Base-by-base conservation (phyloP, 2,888 invertebrate species). In the Orthosia gracilis region DNA sequence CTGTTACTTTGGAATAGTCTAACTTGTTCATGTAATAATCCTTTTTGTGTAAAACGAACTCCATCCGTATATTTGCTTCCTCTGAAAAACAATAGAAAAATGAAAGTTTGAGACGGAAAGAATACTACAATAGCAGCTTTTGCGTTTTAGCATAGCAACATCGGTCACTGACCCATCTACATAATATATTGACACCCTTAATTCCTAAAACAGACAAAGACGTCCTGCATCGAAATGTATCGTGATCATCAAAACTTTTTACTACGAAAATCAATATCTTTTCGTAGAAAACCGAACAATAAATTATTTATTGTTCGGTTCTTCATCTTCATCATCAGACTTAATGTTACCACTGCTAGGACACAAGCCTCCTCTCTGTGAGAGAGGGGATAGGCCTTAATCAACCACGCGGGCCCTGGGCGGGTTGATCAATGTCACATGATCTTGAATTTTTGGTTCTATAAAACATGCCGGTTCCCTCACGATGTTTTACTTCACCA, bases 11-110 rank as follows among this genome's bases (percentile, higher is more conserved):
- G 54, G 97, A 96, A 91, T 98, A 98, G 77, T 98, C 98, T 92
- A 99, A 94, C 93, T 99, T 99, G 84, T 98, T 98, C 96, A 98
- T 98, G 91, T 99, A 99, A 95, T 99, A 99, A 91, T 98, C 98
- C 82, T 97, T 97, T 93, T 99, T 99, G 92, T 98, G 98, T 80
- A 98, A 97, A 72, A 97, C 94, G 92, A 99, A 99, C 94, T 99
- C 99, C 85, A 97, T 97, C 79, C 97, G 96, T 66, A 97, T 97
- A 75, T 97, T 97, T 5, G 97, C 97, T 74, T 97, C 97, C 86
- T 95, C 96, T 93, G 95, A 85, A 91, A 94, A 85, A 50, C 64
- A 79, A 82, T 69, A 26, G 13, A 40, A 59, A 4, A 59, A 21
- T 31, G 15, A 31, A 21, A 47, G 17, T 3, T n/a, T 26, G 11